Evolutionary conservation across 1,140 invertebrate genomes (phyloP).

Genomic region (Drosophila equinoxialis): DNA sequence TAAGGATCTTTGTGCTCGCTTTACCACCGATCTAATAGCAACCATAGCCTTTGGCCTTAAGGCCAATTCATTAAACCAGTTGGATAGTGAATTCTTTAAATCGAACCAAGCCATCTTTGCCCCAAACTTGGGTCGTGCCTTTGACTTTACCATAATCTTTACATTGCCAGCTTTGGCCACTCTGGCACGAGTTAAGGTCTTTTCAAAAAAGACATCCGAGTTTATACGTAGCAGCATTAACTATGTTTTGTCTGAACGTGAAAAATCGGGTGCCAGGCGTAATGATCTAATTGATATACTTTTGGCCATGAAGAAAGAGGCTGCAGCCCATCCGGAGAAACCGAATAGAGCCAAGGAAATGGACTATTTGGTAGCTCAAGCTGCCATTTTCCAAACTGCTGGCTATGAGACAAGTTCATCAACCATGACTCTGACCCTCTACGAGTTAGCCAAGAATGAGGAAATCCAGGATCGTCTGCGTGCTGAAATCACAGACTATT

Average conservation of each 20-base stretch:
- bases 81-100: slow-evolving; percentile 83
- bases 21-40: slow-evolving; percentile 86
- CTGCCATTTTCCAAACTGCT: slow-evolving; percentile 88
- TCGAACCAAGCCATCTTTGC: slow-evolving; percentile 83
- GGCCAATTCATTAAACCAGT: slow-evolving; percentile 84
- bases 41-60: slow-evolving; percentile 86
- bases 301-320: slow-evolving; percentile 74
- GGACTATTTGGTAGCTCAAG: slow-evolving; percentile 86
- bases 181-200: slow-evolving; percentile 59
- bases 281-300: slow-evolving; percentile 83
- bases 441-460: slow-evolving; percentile 87
- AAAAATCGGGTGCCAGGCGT: slow-evolving; percentile 56
- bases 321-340: slow-evolving; percentile 38
- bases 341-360: slow-evolving; percentile 20
- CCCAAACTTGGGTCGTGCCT: slow-evolving; percentile 83
- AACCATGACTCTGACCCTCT: slow-evolving; percentile 86
- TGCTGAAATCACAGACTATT: slow-evolving; percentile 85
- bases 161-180: slow-evolving; percentile 68
- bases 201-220: slow-evolving; percentile 40
- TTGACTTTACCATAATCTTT: slow-evolving; percentile 83
- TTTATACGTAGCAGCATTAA: slow-evolving; percentile 77
- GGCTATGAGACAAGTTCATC: slow-evolving; percentile 91
- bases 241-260: slow-evolving; percentile 72
- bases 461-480: slow-evolving; percentile 87
- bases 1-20: slow-evolving; percentile 83